Evolutionary conservation across 2,888 invertebrate species (phyloP).

Genomic region (Chouioia cunea): DNA sequence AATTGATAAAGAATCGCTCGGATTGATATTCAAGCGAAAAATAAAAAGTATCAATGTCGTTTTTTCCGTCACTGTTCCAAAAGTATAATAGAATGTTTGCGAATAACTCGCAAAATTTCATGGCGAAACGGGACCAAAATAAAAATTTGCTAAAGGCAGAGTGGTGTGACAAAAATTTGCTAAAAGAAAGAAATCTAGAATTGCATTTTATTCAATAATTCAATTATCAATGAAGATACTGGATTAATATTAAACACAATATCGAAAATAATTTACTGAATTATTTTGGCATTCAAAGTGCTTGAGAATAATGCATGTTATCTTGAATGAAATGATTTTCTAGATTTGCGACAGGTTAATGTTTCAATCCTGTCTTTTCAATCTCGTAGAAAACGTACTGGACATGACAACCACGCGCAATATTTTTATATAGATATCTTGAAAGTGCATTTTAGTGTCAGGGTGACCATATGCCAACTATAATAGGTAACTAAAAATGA

Average conservation of each 20-base stretch:
- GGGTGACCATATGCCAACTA: conserved; percentile 60
- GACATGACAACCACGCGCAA: conserved; percentile 61
- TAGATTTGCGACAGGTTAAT: background rate
- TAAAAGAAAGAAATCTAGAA: background rate
- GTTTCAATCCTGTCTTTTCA: conserved; percentile 46
- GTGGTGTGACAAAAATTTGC: conserved; percentile 9
- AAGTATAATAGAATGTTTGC: conserved; percentile 45
- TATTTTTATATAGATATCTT: conserved; percentile 68
- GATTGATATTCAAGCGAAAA: conserved; percentile 33
- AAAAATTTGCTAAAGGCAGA: conserved; percentile 2
- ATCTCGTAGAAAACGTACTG: conserved; percentile 57
- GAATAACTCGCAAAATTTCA: conserved; percentile 55
- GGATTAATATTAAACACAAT: no score
- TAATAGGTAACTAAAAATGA: conserved; percentile 6
- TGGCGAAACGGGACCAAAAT: conserved; percentile 61
- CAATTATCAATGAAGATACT: no score
- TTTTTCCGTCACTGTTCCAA: conserved; percentile 32
- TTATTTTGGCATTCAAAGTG: no score
- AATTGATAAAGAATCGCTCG: conserved; percentile 22
- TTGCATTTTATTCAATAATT: no score
- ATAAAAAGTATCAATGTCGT: conserved; percentile 24
- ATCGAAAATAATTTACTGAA: no score
- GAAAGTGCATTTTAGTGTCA: conserved; percentile 66
- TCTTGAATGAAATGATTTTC: conserved; percentile 12
- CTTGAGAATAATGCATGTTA: no score